These are phyloP conservation scores for Conchocele bisecta DNA, from an alignment of 2,888 invertebrate species.

Conservation along the genomic window DNA sequence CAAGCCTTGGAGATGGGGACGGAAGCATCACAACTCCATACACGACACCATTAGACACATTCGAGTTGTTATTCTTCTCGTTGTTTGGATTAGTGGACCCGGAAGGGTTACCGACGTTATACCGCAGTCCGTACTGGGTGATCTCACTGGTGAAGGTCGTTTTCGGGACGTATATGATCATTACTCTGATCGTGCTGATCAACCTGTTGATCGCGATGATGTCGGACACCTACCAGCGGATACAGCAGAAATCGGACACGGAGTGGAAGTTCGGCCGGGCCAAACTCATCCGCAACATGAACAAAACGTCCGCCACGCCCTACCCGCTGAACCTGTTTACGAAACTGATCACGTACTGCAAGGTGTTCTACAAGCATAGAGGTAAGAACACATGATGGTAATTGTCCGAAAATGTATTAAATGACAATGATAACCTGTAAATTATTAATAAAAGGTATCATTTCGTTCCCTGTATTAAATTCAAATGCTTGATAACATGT, in stretches of 20 bases:
- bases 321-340: slow-evolving; percentile 98
- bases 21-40: slow-evolving; percentile 68
- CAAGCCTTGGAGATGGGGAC: slow-evolving; percentile 66
- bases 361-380: slow-evolving; percentile 76
- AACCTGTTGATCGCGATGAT: slow-evolving; percentile 99
- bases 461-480: background rate
- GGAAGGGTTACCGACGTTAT: slow-evolving; percentile 84
- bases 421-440: background rate
- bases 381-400: slow-evolving; percentile 53
- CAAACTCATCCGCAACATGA: slow-evolving; percentile 99
- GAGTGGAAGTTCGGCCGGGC: slow-evolving; percentile 99
- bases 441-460: background rate
- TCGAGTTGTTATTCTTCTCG: slow-evolving; percentile 99
- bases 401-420: background rate
- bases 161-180: slow-evolving; percentile 98
- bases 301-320: slow-evolving; percentile 97
- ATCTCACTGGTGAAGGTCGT: slow-evolving; percentile 85
- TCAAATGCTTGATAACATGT: too few relatives aligned
- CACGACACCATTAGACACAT: slow-evolving; percentile 87
- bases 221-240: slow-evolving; percentile 99
- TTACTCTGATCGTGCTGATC: slow-evolving; percentile 98
- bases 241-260: slow-evolving; percentile 99
- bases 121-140: slow-evolving; percentile 83
- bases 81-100: slow-evolving; percentile 95
- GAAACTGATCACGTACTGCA: slow-evolving; percentile 84